Evolutionary conservation across 2,888 invertebrate genomes (phyloP), one percentile per base, ranked within the genome.

Genomic region (Kuschelorhynchus macadamiae): DNA sequence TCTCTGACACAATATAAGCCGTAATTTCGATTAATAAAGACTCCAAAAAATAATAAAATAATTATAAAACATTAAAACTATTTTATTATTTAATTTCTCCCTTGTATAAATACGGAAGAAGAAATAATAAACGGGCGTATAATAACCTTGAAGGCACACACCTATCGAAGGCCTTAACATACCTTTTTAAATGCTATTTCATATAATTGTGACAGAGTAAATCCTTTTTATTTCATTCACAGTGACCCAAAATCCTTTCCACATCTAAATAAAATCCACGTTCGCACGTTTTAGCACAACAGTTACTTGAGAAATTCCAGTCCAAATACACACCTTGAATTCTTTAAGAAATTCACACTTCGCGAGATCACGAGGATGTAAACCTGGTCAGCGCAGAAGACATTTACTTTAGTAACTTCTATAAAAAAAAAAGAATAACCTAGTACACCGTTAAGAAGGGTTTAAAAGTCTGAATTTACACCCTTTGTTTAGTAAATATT

Each of bases 261-360:
- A 59, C 44, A 30, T 18, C 47, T 20, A 18, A 12, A 18, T 7
- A 39, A 52, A 53, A 39, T 53, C 66, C 55, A 60, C 66, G 66
- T 55, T 61, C 52, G 20, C 55, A 60, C 66, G 66, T 55, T 61
- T 59, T 33, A 56, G 55, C 60, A 60, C 66, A 60, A 66, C 66
- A 67, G 66, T 67, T 67, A 67, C 50, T 49, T 47, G 21, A 56
- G 65, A 64, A 64, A 69, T 69, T 65, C 69, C 65, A 59, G 53
- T 55, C 36, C 53, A 30, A 65, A 53, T 59, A 69, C 69, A 69
- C 69, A 69, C 69, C 69, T 69, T 67, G 67, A 67, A 67, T 67
- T 67, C 62, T 67, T 67, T 14, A 49, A 56, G 61, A 62, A 62
- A 62, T 41, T 55, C 57, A 39, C 67, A 62, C 67, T 57, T 42